A percentile compares a stretch with the other conserved stretches of the same genome.
phyloP scores from a whole-genome alignment of 1,140 invertebrate genomes.

The Heliconius hermathena region DNA sequence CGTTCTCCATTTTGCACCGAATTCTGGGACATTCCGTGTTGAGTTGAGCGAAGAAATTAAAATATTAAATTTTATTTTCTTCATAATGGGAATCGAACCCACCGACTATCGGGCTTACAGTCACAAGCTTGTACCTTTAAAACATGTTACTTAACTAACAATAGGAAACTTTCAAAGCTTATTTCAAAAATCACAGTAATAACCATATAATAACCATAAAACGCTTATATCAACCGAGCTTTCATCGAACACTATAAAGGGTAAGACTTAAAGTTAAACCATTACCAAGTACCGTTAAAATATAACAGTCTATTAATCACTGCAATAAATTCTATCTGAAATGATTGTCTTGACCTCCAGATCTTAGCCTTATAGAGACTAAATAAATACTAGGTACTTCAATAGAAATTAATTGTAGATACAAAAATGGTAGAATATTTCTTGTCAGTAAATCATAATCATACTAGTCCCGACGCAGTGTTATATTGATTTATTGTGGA shows the following conservation, averaged over 20 bases:
- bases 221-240: neutral
- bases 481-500: conserved; percentile 32
- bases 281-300: conserved; percentile 3
- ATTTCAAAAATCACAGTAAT: neutral
- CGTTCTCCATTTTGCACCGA: too few relatives aligned
- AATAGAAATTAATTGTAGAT: conserved; percentile 32
- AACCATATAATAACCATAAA: neutral
- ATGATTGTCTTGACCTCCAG: conserved; percentile 28
- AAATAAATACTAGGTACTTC: conserved; percentile 26
- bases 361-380: conserved; percentile 29
- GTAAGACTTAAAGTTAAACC: neutral
- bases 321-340: conserved; percentile 24
- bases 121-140: neutral
- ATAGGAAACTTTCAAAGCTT: neutral
- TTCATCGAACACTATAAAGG: conserved; percentile 9
- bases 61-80: too few relatives aligned
- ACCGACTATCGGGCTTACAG: too few relatives aligned
- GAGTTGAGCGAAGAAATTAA: too few relatives aligned
- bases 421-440: conserved; percentile 33
- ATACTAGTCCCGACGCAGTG: conserved; percentile 19
- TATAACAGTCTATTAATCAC: conserved; percentile 11
- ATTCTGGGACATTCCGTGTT: too few relatives aligned
- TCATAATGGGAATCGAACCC: too few relatives aligned
- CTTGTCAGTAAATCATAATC: conserved; percentile 37
- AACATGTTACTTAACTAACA: too few relatives aligned